Conservation (phyloP, 2,797 vertebrate genomes). For the Parauchenoglanis ngamensis region DNA sequence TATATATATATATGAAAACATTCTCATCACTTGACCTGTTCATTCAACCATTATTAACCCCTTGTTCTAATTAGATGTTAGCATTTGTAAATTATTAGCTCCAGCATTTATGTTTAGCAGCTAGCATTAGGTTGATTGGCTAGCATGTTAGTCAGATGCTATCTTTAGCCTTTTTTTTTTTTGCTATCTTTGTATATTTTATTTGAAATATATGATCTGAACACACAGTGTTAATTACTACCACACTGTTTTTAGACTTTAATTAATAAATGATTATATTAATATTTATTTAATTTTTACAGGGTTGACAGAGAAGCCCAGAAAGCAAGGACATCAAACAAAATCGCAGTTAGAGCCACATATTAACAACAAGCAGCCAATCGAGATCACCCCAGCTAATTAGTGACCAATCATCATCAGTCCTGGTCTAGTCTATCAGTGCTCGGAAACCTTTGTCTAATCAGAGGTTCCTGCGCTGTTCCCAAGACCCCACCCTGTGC, state of each 20-base stretch:
- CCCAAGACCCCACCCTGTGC: slow-evolving; percentile 76
- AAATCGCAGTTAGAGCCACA: not conserved
- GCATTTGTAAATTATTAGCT: not conserved
- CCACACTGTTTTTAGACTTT: not conserved
- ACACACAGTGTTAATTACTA: not conserved
- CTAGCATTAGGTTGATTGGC: not conserved
- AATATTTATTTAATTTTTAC: not conserved
- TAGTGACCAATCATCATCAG: not conserved
- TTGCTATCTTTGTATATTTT: not conserved
- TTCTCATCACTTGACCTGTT: not conserved
- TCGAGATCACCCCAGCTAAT: not conserved
- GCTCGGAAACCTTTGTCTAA: not conserved
- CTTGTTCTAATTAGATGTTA: not conserved
- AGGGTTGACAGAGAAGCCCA: slow-evolving; percentile 68
- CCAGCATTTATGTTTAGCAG: not conserved
- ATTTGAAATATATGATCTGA: not conserved
- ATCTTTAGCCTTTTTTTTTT: not conserved
- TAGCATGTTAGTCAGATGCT: not conserved
- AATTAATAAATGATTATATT: not conserved
- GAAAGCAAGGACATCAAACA: slow-evolving; percentile 76
- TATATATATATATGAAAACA: too few relatives aligned
- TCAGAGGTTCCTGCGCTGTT: slow-evolving; percentile 61
- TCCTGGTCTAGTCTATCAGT: not conserved
- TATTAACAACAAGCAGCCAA: not conserved
- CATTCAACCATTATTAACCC: not conserved